Evolutionary conservation across 2,888 invertebrate species (phyloP), one percentile per base, ranked within the genome.

Genomic region (Drosophila peninsularis): DNA sequence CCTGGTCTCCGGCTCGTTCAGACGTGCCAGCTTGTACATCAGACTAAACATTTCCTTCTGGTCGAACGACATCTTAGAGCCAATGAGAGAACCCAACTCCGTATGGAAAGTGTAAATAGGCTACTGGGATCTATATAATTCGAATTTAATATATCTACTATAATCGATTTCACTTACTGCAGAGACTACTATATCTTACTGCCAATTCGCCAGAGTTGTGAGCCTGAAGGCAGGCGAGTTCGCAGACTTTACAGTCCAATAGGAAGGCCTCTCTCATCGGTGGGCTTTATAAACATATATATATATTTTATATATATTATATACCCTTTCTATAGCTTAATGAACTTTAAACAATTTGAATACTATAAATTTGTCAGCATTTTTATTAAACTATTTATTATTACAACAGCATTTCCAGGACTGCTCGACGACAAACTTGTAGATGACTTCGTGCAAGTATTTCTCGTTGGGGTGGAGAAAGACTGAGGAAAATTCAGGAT

Each of bases 401-500:
- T 82, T 64, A 39, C 54, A 60, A 37, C 84, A 85, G 62, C 84
- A 85, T 42, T 79, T 75, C 84, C 89, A 85, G 37, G 87, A 71
- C 50, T 85, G 81, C 57, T 86, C 77, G 3, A 85, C 49, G 37
- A 62, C 54, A 39, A 86, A 86, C 44, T 82, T 74, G 44, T 84
- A 86, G 11, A 89, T 67, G n/a, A 82, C 78, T 42, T 89, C 85
- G 47, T 86, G 85, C 2, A 32, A 5, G 50, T 86, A 86, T n/a
- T 82, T 82, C 10, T 96, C 94, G 5, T 95, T 96, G 6, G 97
- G 96, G 80, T 94, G 94, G 24, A 97, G 88, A 45, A 96, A 93
- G 1, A 95, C 93, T 55, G 94, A 94, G 0, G 97, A 97, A 82
- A 97, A 97, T 75, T 96, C 95, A 80, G 92, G 92, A 50, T 96